A percentile compares a stretch with the other conserved stretches of the same genome.
Evolutionary conservation across 2,888 invertebrate species (phyloP).

Genomic region (Leptura quadrifasciata): DNA sequence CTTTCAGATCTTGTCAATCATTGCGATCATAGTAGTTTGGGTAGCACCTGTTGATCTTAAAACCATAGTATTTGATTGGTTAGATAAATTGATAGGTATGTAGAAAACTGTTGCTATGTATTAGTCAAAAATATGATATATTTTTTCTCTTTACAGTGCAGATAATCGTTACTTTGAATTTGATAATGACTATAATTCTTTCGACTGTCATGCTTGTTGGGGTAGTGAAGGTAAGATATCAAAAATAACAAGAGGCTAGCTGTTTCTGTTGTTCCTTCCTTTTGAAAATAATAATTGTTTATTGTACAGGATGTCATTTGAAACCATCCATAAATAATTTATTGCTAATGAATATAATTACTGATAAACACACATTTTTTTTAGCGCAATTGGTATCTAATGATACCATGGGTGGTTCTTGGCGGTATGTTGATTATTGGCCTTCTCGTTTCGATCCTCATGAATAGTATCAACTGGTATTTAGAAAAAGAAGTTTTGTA

Average conservation of each 20-base stretch:
- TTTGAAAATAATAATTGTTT: too few relatives aligned
- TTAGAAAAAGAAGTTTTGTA: slow-evolving; percentile 77
- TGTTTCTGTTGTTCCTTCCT: too few relatives aligned
- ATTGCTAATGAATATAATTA: neutral
- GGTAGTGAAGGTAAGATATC: slow-evolving; percentile 80
- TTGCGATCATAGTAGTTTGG: slow-evolving; percentile 77
- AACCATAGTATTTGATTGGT: slow-evolving; percentile 85
- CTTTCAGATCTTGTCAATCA: slow-evolving; percentile 79
- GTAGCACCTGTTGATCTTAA: slow-evolving; percentile 80
- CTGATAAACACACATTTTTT: slow-evolving; percentile 58
- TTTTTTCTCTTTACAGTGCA: slow-evolving; percentile 77
- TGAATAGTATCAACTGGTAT: slow-evolving; percentile 85
- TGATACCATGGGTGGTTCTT: slow-evolving; percentile 90
- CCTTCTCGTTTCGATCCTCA: slow-evolving; percentile 85
- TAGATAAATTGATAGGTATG: slow-evolving; percentile 81
- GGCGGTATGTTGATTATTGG: slow-evolving; percentile 88
- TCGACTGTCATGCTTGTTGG: slow-evolving; percentile 86
- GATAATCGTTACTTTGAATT: slow-evolving; percentile 86
- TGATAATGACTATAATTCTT: slow-evolving; percentile 88
- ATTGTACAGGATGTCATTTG: too few relatives aligned
- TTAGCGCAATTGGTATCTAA: slow-evolving; percentile 87
- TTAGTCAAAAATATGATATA: slow-evolving; percentile 26
- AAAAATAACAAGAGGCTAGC: slow-evolving; percentile 4
- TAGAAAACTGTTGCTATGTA: slow-evolving; percentile 47
- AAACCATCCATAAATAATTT: too few relatives aligned